Conservation (phyloP, 2,797 vertebrate genomes). For the Glyptemys insculpta region DNA sequence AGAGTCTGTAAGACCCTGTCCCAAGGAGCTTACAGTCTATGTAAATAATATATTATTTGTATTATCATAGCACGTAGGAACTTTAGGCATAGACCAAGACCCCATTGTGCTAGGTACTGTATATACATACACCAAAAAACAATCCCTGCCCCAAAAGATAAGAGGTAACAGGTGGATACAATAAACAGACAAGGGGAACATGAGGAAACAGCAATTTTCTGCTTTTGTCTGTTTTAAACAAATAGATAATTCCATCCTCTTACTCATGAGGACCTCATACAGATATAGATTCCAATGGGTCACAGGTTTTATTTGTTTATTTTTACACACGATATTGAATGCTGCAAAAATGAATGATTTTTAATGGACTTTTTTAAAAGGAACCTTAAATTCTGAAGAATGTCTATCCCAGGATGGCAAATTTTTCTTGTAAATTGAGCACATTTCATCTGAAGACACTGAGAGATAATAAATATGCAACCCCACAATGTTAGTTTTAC, state of each 20-base stretch:
- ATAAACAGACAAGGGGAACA: fast-evolving
- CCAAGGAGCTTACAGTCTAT: not conserved
- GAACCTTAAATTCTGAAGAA: not conserved
- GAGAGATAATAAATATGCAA: slow-evolving; percentile 14
- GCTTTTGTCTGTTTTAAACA: not conserved
- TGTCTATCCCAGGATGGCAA: not conserved
- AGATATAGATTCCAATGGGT: not conserved
- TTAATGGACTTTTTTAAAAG: not conserved
- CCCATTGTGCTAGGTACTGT: not conserved
- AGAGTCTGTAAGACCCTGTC: not conserved
- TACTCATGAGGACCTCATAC: not conserved
- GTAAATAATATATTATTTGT: not conserved
- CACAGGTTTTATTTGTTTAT: not conserved
- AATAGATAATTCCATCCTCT: not conserved
- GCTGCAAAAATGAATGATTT: not conserved
- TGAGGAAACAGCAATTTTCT: not conserved
- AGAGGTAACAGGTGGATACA: not conserved
- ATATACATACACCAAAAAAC: not conserved
- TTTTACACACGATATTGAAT: not conserved
- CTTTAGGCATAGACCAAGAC: not conserved
- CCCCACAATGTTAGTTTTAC: not conserved
- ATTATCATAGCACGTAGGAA: not conserved
- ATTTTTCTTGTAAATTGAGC: slow-evolving; percentile 22
- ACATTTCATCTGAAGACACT: slow-evolving; percentile 17
- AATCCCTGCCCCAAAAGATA: not conserved